Base-by-base conservation (phyloP, 2,797 vertebrate genomes). In the Sebastes miniatus region DNA sequence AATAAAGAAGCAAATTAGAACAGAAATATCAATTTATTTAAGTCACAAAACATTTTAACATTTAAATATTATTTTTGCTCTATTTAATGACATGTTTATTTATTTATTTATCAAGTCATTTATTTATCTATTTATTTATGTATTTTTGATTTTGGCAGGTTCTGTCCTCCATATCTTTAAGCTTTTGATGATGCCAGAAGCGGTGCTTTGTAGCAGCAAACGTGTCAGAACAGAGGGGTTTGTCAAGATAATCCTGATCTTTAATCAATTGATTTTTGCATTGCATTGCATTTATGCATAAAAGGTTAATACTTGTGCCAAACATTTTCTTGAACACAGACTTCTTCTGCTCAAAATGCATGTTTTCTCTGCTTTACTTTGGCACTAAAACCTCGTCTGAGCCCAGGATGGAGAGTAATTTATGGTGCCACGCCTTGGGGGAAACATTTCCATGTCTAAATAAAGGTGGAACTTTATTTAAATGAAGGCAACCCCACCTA, bases 381-480 rank as follows among this genome's bases (percentile, higher is more conserved):
- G 89, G 85, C 76, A 61, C 20, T 4, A 43, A 71, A 36, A 10
- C 0, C 50, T 52, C 3, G 29, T 71, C 57, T 79, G 70, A 43
- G 70, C 31, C 25, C 13, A 10, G 71, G 68, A 73, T 5, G 32
- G 61, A 63, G 73, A 84, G 71, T 65, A 16, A 76, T 81, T 86
- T 79, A 75, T 43, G 71, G 3, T 61, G 76, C 73, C 80, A 63
- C 80, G 76, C 63, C 52, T 73, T 7, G 9, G 73, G 56, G 77
- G 59, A 58, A 86, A 83, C 29, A 76, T 91, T 88, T 89, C 77
- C 85, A 80, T 18, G 32, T 84, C 87, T 88, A 89, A 91, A 89
- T 92, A 83, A 87, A 90, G 77, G 85, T 22, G 75, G 73, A 86
- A 85, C 83, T 63, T 88, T 85, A 90, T 91, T 86, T 77, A 86